Conservation (phyloP, 2,888 invertebrate genomes). For the Drosophila subquinaria region DNA sequence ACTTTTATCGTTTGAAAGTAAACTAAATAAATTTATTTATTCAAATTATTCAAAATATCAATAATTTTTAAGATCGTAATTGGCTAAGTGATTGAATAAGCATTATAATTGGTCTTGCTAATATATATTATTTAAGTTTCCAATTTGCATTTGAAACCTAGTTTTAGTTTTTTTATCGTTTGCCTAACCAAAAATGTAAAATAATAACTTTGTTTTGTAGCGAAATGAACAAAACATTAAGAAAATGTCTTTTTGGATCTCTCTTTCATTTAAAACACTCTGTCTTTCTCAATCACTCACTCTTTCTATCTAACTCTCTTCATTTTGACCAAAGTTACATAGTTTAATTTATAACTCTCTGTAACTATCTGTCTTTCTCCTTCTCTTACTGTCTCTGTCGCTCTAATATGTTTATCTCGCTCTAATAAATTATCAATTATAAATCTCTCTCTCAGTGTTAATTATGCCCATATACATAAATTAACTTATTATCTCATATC, state of each 20-base stretch:
- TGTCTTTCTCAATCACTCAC: constrained; percentile 37
- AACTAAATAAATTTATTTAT: not conserved
- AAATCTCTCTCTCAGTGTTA: constrained; percentile 44
- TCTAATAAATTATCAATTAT: constrained; percentile 45
- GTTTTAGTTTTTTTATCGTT: constrained; percentile 33
- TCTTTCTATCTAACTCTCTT: constrained; percentile 28
- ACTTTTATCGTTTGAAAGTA: constrained; percentile 18
- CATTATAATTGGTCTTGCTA: constrained; percentile 51
- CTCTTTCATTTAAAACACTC: constrained; percentile 71
- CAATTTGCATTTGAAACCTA: constrained; percentile 57
- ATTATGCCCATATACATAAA: constrained; percentile 49
- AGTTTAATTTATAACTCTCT: constrained; percentile 18
- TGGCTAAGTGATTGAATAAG: constrained; percentile 29
- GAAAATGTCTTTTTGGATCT: constrained; percentile 86
- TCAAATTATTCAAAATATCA: not conserved
- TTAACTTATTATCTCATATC: constrained; percentile 52
- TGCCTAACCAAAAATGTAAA: constrained; percentile 60
- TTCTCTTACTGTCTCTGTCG: constrained; percentile 45
- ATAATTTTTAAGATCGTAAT: constrained; percentile 7
- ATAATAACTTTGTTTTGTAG: constrained; percentile 64
- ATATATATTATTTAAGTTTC: constrained; percentile 22
- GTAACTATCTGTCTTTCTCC: constrained; percentile 26
- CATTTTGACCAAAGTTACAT: constrained; percentile 13
- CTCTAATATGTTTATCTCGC: constrained; percentile 34
- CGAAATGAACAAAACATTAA: constrained; percentile 57